These are phyloP conservation scores for Cataglyphis altisquamis DNA, from an alignment of 2,888 invertebrate genomes.

Conservation along the genomic window DNA sequence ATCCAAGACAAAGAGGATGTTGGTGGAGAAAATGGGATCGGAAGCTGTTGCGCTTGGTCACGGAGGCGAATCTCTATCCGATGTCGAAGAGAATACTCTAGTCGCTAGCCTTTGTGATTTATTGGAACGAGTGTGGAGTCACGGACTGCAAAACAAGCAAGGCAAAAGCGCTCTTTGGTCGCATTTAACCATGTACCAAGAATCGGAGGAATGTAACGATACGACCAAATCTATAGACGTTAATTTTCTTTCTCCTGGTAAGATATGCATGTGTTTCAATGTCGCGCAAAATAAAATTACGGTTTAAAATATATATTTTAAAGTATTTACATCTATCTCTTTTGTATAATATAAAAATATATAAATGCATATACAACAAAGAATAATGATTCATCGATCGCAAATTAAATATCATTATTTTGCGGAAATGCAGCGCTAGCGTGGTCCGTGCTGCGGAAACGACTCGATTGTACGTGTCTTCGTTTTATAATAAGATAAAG, in stretches of 20 bases:
- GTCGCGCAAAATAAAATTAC: neutral
- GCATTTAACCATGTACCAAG: conserved; percentile 96
- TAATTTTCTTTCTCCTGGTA: conserved; percentile 89
- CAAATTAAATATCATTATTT: conserved; percentile 66
- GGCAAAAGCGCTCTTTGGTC: conserved; percentile 99
- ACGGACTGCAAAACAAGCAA: conserved; percentile 97
- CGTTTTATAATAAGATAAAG: conserved; percentile 66
- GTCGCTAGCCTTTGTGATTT: conserved; percentile 99
- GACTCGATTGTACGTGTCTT: conserved; percentile 94
- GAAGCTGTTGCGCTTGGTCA: conserved; percentile 98
- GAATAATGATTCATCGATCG: conserved; percentile 18
- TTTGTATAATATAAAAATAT: neutral
- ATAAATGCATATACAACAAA: conserved; percentile 2
- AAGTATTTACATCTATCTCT: neutral
- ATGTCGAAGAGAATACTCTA: conserved; percentile 98
- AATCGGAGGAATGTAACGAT: conserved; percentile 91
- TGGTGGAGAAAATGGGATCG: conserved; percentile 99
- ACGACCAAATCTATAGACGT: conserved; percentile 88
- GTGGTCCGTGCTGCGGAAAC: conserved; percentile 96
- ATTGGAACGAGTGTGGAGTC: conserved; percentile 98
- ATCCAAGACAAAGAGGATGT: conserved; percentile 98
- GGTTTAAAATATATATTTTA: neutral
- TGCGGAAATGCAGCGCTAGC: conserved; percentile 92
- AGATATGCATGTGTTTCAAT: conserved; percentile 64
- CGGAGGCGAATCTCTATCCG: conserved; percentile 91